These are phyloP conservation scores for Microcaecilia unicolor DNA, from an alignment of 2,797 vertebrate species.

Conservation along the genomic window DNA sequence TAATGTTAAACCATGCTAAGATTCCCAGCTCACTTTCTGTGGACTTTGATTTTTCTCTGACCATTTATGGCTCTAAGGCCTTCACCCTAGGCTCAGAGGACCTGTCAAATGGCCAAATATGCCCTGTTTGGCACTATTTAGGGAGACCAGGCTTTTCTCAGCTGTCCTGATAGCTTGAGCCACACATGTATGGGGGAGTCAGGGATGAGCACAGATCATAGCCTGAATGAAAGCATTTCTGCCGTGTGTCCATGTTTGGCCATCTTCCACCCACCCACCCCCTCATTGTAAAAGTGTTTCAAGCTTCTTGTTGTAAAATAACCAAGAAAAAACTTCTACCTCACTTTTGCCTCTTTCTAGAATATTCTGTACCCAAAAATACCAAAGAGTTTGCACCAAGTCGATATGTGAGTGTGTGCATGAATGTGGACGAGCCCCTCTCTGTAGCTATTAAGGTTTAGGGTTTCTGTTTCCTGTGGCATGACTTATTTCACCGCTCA, in stretches of 20 bases:
- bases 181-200: too few species aligned
- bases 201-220: too few species aligned
- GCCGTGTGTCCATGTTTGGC: too few species aligned
- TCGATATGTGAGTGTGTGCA: neutral
- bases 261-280: too few species aligned
- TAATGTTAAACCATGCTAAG: neutral
- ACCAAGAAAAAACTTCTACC: slow-evolving; percentile 4
- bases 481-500: neutral
- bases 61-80: neutral
- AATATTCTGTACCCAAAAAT: too few species aligned
- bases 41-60: neutral
- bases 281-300: neutral
- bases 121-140: too few species aligned
- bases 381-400: slow-evolving; percentile 7
- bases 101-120: too few species aligned
- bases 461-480: neutral
- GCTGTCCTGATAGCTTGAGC: too few species aligned
- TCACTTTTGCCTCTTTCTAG: slow-evolving; percentile 17
- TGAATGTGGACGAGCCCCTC: neutral
- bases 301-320: neutral
- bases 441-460: neutral
- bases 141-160: too few species aligned
- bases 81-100: neutral
- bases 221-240: too few species aligned
- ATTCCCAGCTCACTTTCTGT: neutral